phyloP scores from a whole-genome alignment of 2,797 vertebrate genomes.

The Falco cherrug region DNA sequence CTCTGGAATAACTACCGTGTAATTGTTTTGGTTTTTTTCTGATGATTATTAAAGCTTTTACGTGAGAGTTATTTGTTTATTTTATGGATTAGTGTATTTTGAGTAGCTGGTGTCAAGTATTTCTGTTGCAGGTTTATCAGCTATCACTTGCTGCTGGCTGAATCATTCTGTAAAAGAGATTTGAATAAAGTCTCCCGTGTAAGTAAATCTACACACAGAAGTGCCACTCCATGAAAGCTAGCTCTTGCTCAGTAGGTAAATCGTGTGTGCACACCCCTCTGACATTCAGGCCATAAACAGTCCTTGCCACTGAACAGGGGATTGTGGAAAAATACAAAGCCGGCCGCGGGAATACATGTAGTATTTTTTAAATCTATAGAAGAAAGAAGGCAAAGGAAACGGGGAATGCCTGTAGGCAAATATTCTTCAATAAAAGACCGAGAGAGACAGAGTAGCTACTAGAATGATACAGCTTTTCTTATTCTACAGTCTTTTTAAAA shows the following conservation, averaged over 20 bases:
- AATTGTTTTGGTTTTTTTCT: background rate
- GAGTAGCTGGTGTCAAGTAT: background rate
- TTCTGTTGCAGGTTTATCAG: slow-evolving; percentile 8
- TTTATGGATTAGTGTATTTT: slow-evolving; percentile 19
- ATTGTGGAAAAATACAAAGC: background rate
- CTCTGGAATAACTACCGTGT: background rate
- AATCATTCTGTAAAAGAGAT: slow-evolving; percentile 53
- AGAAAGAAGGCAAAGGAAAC: background rate
- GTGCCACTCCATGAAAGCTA: background rate
- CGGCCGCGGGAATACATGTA: background rate
- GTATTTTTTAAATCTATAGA: background rate
- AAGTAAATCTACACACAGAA: background rate
- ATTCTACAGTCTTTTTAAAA: background rate
- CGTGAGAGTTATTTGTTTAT: background rate
- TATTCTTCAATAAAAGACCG: background rate
- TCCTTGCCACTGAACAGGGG: background rate
- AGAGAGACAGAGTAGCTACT: background rate
- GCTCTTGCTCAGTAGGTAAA: background rate
- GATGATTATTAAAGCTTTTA: slow-evolving; percentile 21
- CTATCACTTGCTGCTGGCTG: background rate
- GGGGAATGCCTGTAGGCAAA: background rate
- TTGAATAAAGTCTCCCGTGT: background rate
- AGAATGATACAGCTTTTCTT: background rate
- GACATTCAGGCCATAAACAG: background rate
- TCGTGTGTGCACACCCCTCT: background rate